Conservation (phyloP, 2,797 vertebrate species). For the Bradypodion pumilum region DNA sequence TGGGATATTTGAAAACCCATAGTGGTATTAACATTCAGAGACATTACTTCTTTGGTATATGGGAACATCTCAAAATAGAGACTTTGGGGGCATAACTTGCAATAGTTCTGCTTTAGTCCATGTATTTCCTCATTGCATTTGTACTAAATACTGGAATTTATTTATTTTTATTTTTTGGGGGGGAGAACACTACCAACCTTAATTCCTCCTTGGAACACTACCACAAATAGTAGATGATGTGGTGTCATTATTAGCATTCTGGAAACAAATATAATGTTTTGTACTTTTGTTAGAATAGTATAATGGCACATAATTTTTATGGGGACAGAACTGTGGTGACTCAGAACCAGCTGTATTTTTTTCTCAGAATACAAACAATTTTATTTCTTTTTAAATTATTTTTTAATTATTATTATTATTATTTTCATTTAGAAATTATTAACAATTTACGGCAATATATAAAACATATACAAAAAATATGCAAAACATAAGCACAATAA, state of each 20-base stretch:
- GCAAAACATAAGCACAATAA: no score
- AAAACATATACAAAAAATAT: no score
- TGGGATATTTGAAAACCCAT: constrained; percentile 13
- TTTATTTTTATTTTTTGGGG: no score
- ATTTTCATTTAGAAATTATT: no score
- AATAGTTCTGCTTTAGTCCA: not conserved
- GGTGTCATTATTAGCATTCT: constrained; percentile 34
- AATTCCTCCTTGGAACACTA: constrained; percentile 23
- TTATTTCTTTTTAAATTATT: no score
- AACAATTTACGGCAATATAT: no score
- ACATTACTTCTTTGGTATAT: not conserved
- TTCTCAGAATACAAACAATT: not conserved
- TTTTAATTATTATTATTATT: no score
- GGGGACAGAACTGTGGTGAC: not conserved
- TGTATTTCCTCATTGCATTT: not conserved
- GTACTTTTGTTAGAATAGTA: constrained; percentile 2
- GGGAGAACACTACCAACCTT: constrained; percentile 8
- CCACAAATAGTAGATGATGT: constrained; percentile 26
- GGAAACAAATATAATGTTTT: not conserved
- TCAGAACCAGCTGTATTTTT: not conserved
- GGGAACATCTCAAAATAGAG: not conserved
- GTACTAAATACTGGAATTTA: not conserved
- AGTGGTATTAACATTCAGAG: not conserved
- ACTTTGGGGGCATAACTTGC: not conserved
- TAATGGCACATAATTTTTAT: constrained; percentile 39